Base-by-base conservation (phyloP, 2,113 vertebrate species). In the Dicrurus megarhynchus region DNA sequence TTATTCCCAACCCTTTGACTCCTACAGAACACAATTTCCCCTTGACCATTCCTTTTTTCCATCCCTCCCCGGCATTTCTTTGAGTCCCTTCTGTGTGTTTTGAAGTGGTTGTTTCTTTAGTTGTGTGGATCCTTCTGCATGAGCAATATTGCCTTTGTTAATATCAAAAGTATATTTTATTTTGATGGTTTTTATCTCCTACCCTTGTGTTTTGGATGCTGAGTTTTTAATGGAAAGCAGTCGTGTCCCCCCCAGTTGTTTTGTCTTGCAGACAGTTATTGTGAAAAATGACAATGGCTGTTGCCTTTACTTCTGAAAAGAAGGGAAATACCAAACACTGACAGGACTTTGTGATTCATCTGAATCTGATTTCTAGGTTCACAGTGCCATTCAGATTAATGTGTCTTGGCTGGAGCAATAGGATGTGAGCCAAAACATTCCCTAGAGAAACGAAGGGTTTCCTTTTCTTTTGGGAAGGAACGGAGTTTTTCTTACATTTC, bases 341-440 rank as follows among this genome's bases (percentile, higher is more conserved):
- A 24, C 82, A 68, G 16, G 55, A 55, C 63, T 85, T 6, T 41
- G 53, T 89, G 82, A 94, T 95, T 96, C 93, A 94, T 85, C 93
- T 95, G 91, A 96, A 75, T 78, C 81, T 87, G 91, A 94, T 93
- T 96, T 96, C 78, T 77, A 83, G 90, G 93, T 85, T 94, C 82
- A 52, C 57, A 90, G 27, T 80, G 75, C 82, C 91, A 79, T 89
- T 95, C 84, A 93, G 59, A 80, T 85, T 79, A n/a, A 91, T 77
- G 78, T 53, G 46, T 49, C 78, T 96, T 90, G 92, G 90, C 95
- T 85, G 18, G 50, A 80, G 90, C 46, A 59, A 2, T 26, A 47
- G 91, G 63, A 69, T 88, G 11, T 0, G 60, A 94, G 94, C 94
- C 95, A 95, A n/a, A 82, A 41, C 24, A 4, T 46, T 91, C 87